These are phyloP conservation scores for Phthorimaea operculella DNA, from an alignment of 1,140 invertebrate species.

Conservation along the genomic window DNA sequence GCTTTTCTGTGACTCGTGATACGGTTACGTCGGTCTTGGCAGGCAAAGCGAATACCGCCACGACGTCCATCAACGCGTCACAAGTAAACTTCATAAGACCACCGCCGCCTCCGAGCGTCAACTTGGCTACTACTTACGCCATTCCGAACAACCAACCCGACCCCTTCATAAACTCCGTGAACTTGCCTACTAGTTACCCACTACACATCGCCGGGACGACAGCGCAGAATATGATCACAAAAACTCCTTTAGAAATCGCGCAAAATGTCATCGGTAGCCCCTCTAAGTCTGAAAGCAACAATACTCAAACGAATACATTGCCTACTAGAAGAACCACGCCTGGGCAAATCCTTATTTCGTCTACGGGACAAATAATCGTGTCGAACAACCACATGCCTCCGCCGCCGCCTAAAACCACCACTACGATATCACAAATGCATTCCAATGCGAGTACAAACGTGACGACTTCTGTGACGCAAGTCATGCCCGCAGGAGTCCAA, in stretches of 20 bases:
- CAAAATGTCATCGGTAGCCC: slow-evolving; percentile 83
- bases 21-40: slow-evolving; percentile 82
- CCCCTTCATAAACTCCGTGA: slow-evolving; percentile 53
- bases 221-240: slow-evolving; percentile 69
- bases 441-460: slow-evolving; percentile 78
- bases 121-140: slow-evolving; percentile 62
- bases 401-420: slow-evolving; percentile 71
- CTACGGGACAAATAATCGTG: slow-evolving; percentile 79
- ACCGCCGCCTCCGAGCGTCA: slow-evolving; percentile 57
- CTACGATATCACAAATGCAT: slow-evolving; percentile 74
- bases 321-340: slow-evolving; percentile 53
- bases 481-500: slow-evolving; percentile 63
- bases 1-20: slow-evolving; percentile 77
- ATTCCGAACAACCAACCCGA: slow-evolving; percentile 59
- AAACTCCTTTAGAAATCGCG: slow-evolving; percentile 83
- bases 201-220: slow-evolving; percentile 63
- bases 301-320: slow-evolving; percentile 26
- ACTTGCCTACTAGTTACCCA: slow-evolving; percentile 62
- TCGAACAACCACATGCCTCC: slow-evolving; percentile 74
- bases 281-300: slow-evolving; percentile 38
- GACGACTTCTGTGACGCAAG: slow-evolving; percentile 76
- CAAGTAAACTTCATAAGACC: slow-evolving; percentile 59
- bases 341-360: slow-evolving; percentile 79
- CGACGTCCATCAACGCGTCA: slow-evolving; percentile 76
- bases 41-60: slow-evolving; percentile 78